Percentiles rank a stretch among this genome's conserved stretches.
phyloP scores from a whole-genome alignment of 2,888 invertebrate genomes.

The Cephus pygmeus region DNA sequence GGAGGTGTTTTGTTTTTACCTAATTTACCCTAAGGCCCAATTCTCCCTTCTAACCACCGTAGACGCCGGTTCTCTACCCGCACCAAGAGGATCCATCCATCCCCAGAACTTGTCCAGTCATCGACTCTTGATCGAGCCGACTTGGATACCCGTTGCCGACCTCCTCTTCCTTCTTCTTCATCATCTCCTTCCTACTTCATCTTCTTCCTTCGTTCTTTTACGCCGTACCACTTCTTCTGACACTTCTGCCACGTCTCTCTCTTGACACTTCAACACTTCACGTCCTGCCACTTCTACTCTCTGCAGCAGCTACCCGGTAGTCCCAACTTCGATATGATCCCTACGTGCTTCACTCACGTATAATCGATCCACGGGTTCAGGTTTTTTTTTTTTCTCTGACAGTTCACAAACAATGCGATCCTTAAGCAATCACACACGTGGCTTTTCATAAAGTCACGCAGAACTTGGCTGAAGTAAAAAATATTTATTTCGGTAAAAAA shows the following conservation, averaged over 20 bases:
- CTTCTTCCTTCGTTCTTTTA: constrained; percentile 12
- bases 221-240: constrained; percentile 26
- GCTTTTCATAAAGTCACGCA: not conserved
- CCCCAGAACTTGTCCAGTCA: constrained; percentile 56
- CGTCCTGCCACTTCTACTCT: not conserved
- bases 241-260: constrained; percentile 20
- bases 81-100: constrained; percentile 33
- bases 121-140: constrained; percentile 61
- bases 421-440: not conserved
- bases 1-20: constrained; percentile 57
- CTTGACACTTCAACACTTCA: constrained; percentile 13
- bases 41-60: constrained; percentile 35
- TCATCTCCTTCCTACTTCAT: not conserved
- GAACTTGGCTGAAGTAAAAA: not conserved
- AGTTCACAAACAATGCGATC: not conserved
- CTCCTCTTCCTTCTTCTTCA: not conserved
- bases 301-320: too few species aligned
- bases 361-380: not conserved
- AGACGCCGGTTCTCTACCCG: constrained; percentile 42
- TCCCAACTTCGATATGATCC: not conserved
- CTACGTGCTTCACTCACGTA: not conserved
- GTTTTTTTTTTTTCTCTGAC: not conserved
- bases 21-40: constrained; percentile 48
- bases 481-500: not conserved
- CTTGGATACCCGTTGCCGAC: constrained; percentile 36